phyloP scores from a whole-genome alignment of 2,113 vertebrate species.

The Solea senegalensis region DNA sequence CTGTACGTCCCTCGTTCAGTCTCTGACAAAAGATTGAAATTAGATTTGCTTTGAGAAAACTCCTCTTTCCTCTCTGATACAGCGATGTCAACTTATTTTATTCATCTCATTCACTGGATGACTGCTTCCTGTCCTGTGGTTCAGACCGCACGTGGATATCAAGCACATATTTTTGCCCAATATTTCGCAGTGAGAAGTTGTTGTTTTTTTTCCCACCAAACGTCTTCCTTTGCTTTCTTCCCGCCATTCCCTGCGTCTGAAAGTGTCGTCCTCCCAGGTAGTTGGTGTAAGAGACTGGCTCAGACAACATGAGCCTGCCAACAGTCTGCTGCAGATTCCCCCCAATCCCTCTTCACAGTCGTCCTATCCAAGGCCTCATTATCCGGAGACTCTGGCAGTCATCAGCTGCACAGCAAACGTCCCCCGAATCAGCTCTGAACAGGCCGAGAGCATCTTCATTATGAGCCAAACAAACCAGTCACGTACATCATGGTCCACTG shows the following conservation, averaged over 20 bases:
- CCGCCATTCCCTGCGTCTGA: constrained; percentile 9
- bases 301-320: constrained; percentile 61
- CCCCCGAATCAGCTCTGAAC: constrained; percentile 37
- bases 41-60: constrained; percentile 11
- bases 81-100: constrained; percentile 44
- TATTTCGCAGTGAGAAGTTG: constrained; percentile 35
- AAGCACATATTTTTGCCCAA: constrained; percentile 14
- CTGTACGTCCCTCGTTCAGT: neutral
- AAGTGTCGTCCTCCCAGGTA: constrained; percentile 34
- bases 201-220: constrained; percentile 34
- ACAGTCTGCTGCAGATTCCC: constrained; percentile 57
- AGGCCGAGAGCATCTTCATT: constrained; percentile 43
- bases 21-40: constrained; percentile 20
- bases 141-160: constrained; percentile 22
- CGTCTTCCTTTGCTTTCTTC: neutral
- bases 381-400: constrained; percentile 57
- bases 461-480: constrained; percentile 34
- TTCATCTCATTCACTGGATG: constrained; percentile 51
- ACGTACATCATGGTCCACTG: constrained; percentile 26
- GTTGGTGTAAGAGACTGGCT: constrained; percentile 49
- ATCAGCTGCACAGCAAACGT: constrained; percentile 37
- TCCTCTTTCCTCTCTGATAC: constrained; percentile 41
- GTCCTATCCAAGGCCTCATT: constrained; percentile 59
- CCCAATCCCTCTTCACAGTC: constrained; percentile 51
- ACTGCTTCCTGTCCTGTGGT: constrained; percentile 50